A percentile compares a stretch with the other conserved stretches of the same genome.
phyloP scores from a whole-genome alignment of 2,113 vertebrate species.

The Etheostoma spectabile region DNA sequence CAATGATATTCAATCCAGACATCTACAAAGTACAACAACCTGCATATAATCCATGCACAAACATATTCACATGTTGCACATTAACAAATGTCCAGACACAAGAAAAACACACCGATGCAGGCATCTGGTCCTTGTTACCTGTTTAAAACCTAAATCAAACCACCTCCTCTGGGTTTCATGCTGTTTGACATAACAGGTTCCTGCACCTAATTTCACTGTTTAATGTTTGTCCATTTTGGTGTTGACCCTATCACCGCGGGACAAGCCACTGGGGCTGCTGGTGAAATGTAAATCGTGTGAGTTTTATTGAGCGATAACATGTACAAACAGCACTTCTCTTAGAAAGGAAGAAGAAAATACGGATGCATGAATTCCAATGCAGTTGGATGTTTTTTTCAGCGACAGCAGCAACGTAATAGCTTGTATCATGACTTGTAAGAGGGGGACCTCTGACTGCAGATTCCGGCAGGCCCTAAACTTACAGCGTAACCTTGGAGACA shows the following conservation, averaged over 20 bases:
- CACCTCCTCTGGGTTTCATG: conserved; percentile 44
- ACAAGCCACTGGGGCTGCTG: not conserved
- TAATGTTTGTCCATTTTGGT: conserved; percentile 48
- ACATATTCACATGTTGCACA: conserved; percentile 14
- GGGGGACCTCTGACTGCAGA: conserved; percentile 45
- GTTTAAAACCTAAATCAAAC: conserved; percentile 50
- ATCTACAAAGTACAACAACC: conserved; percentile 24
- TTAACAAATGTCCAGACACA: conserved; percentile 28
- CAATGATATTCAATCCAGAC: conserved; percentile 44
- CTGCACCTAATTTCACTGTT: conserved; percentile 52
- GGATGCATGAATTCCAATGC: not conserved
- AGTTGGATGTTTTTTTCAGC: conserved; percentile 11
- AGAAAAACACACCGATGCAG: conserved; percentile 3
- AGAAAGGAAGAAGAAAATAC: not conserved
- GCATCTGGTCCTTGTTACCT: conserved; percentile 70
- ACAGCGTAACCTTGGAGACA: conserved; percentile 15
- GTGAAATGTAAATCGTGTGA: not conserved
- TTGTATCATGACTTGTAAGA: conserved; percentile 55
- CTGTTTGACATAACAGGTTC: conserved; percentile 39
- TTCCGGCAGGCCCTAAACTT: conserved; percentile 28
- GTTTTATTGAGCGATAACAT: not conserved
- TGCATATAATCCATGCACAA: conserved; percentile 11
- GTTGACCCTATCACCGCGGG: conserved; percentile 9
- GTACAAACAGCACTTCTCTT: not conserved
- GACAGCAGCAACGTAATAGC: conserved; percentile 13